Evolutionary conservation across 2,113 vertebrate genomes (phyloP).

Genomic region (Tringa solitaria): DNA sequence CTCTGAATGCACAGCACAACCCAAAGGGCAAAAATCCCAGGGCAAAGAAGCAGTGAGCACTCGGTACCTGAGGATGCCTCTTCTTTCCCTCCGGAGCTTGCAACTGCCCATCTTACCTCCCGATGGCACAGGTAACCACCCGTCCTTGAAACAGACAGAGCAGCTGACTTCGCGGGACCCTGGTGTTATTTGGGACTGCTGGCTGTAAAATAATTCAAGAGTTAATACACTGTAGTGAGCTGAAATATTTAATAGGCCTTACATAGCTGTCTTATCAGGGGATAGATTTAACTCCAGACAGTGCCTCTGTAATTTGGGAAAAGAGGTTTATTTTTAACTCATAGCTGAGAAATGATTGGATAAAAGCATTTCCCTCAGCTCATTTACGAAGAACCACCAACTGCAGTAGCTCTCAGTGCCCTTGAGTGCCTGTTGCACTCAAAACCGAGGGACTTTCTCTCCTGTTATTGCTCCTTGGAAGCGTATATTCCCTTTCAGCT

Average conservation of each 20-base stretch:
- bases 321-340: background rate
- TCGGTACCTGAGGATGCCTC: background rate
- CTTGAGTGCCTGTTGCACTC: background rate
- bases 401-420: background rate
- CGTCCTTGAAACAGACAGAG: background rate
- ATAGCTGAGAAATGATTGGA: background rate
- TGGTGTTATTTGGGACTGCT: background rate
- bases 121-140: background rate
- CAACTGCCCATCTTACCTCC: background rate
- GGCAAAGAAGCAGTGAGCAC: background rate
- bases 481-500: background rate
- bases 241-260: background rate
- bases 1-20: background rate
- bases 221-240: background rate
- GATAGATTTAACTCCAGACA: background rate
- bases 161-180: background rate
- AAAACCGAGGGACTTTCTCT: background rate
- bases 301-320: background rate
- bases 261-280: background rate
- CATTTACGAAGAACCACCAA: background rate
- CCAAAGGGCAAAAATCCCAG: background rate
- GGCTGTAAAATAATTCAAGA: background rate
- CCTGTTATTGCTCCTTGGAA: background rate
- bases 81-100: background rate
- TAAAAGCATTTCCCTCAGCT: background rate